Percentiles rank a stretch among this genome's conserved stretches.
Conservation (phyloP, 2,888 invertebrate species). For the Pediacus dermestoides region DNA sequence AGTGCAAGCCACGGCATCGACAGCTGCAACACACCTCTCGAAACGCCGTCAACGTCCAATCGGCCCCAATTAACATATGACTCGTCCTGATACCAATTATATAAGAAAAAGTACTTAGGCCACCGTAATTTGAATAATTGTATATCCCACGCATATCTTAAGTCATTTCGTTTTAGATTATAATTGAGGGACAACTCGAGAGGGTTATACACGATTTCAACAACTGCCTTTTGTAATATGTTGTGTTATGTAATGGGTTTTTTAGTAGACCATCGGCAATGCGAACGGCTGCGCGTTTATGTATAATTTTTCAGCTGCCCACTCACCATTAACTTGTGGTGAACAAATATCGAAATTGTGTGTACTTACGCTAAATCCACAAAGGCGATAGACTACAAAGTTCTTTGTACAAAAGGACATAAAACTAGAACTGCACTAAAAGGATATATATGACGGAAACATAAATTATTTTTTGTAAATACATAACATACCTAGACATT, state of each 20-base stretch:
- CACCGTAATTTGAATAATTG: slow-evolving; percentile 39
- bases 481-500: too few relatives aligned
- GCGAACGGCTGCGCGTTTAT: background rate
- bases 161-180: slow-evolving; percentile 7
- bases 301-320: slow-evolving; percentile 1
- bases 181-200: slow-evolving; percentile 9
- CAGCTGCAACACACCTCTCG: slow-evolving; percentile 24
- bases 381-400: too few relatives aligned
- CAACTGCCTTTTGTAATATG: too few relatives aligned
- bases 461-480: too few relatives aligned
- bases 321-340: too few relatives aligned
- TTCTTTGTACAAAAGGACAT: too few relatives aligned
- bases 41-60: slow-evolving; percentile 27
- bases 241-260: too few relatives aligned
- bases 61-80: slow-evolving; percentile 39
- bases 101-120: slow-evolving; percentile 27
- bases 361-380: too few relatives aligned
- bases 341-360: too few relatives aligned
- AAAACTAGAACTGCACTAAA: too few relatives aligned
- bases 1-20: slow-evolving; percentile 13
- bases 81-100: slow-evolving; percentile 32
- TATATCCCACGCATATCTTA: slow-evolving; percentile 28
- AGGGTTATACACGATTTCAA: background rate
- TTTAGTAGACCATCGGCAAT: too few relatives aligned
- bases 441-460: too few relatives aligned